Conservation (phyloP, 2,113 vertebrate genomes). For the Caloenas nicobarica region DNA sequence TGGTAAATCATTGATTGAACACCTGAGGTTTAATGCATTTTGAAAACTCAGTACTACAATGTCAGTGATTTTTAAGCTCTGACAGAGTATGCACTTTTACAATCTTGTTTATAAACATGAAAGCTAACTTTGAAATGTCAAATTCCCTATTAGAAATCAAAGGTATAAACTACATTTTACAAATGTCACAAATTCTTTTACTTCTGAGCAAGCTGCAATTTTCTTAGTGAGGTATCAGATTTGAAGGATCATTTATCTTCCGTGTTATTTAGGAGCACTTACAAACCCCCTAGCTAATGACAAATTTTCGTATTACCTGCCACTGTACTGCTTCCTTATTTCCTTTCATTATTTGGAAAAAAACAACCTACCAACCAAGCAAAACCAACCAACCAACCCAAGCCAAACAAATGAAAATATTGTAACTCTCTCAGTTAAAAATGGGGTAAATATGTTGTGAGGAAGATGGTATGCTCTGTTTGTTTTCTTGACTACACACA, state of each 20-base stretch:
- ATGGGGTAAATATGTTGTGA: neutral
- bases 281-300: constrained; percentile 24
- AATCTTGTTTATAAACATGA: constrained; percentile 48
- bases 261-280: constrained; percentile 29
- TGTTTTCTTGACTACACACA: neutral
- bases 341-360: neutral
- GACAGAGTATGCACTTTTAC: neutral
- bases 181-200: constrained; percentile 52
- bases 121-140: constrained; percentile 66
- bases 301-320: constrained; percentile 51
- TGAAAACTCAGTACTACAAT: neutral
- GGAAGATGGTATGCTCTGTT: neutral
- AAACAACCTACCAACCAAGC: neutral
- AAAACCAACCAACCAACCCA: no score
- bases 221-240: constrained; percentile 49
- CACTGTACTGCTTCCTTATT: constrained; percentile 20
- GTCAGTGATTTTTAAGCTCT: constrained; percentile 22
- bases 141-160: constrained; percentile 46
- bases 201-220: constrained; percentile 49
- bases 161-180: constrained; percentile 43
- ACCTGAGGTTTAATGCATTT: constrained; percentile 7
- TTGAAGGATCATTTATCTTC: constrained; percentile 52
- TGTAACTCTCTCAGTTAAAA: neutral
- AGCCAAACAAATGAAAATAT: neutral
- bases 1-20: neutral